Evolutionary conservation across 37 sponge, comb jelly and placozoan genomes (phyloP), one percentile per base, ranked within the genome.

Genomic region (Tethya wilhelma): DNA sequence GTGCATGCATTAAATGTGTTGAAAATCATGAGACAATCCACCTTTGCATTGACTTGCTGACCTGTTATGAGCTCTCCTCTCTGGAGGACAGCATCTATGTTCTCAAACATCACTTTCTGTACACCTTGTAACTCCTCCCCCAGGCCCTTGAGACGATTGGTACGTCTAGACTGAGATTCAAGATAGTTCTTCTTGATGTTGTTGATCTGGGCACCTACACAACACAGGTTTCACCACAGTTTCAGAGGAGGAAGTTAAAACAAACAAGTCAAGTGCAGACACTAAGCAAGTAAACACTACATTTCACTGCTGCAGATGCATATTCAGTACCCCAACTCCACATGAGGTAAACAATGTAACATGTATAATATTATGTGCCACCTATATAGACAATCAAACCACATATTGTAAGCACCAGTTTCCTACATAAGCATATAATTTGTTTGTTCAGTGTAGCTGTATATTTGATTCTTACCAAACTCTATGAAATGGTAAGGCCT

Each of bases 21-120:
- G n/a, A n/a, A n/a, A n/a, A n/a, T n/a, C n/a, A n/a, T n/a, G n/a
- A n/a, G n/a, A n/a, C n/a, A n/a, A n/a, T 9, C 62, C 25, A 23
- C 25, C 26, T 49, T 14, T 49, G 53, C 14, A 9, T 19, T 14
- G 9, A 19, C 14, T 19, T 49, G 14, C 53, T 53, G 20, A 97
- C 98, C 83, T 77, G 89, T 73, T 29, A 98, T 80, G 7, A 94
- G 90, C 57, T 98, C 99, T 45, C 99, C 99, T 58, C 99, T 59
- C 82, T 98, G 92, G 4, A 98, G 67, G 4, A 91, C 97, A 38
- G 95, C 95, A 58, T 96, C 99, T 30, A 98, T 96, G 63, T 96
- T 98, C 55, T 98, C 97, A 62, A 96, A 92, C 99, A 98, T 98
- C 66, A 98, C 96, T 40, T 90, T 78, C 82, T 98, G 99, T 22